Conservation (phyloP, 1,140 invertebrate species). For the Drosophila sp. region DNA sequence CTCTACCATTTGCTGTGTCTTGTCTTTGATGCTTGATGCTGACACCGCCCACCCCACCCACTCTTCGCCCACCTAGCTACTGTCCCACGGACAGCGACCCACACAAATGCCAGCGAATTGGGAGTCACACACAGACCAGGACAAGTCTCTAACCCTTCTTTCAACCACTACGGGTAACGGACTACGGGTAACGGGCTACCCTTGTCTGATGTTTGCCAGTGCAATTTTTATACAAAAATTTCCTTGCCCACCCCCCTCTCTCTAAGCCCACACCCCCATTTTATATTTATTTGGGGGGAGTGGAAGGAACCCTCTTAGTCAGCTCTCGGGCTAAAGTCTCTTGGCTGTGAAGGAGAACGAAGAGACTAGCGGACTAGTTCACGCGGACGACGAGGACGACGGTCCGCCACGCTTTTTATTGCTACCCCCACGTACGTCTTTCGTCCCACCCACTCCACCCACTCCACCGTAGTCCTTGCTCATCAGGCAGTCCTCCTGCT, state of each 20-base stretch:
- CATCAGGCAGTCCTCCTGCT: constrained; percentile 60
- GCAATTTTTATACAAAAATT: constrained; percentile 81
- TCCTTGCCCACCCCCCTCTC: constrained; percentile 49
- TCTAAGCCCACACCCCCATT: constrained; percentile 19
- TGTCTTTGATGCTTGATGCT: constrained; percentile 60
- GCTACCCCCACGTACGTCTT: constrained; percentile 3
- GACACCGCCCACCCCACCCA: constrained; percentile 1
- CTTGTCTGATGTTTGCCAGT: constrained; percentile 69
- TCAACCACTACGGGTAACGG: constrained; percentile 23
- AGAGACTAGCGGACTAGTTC: constrained; percentile 61
- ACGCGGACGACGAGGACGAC: constrained; percentile 38
- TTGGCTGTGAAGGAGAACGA: constrained; percentile 45
- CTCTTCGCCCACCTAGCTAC: constrained; percentile 11
- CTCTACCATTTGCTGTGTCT: constrained; percentile 20
- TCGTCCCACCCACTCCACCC: constrained; percentile 23
- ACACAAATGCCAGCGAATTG: constrained; percentile 51
- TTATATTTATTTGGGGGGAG: constrained; percentile 44
- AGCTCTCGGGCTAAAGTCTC: constrained; percentile 50
- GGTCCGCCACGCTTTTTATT: constrained; percentile 51
- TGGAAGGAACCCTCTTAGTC: constrained; percentile 38
- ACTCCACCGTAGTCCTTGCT: constrained; percentile 64
- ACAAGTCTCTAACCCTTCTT: constrained; percentile 48
- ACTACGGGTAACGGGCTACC: constrained; percentile 40
- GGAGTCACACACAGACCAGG: constrained; percentile 26
- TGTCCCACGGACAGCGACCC: constrained; percentile 44